phyloP scores from a whole-genome alignment of 2,888 invertebrate species.

The Rhingia rostrata region DNA sequence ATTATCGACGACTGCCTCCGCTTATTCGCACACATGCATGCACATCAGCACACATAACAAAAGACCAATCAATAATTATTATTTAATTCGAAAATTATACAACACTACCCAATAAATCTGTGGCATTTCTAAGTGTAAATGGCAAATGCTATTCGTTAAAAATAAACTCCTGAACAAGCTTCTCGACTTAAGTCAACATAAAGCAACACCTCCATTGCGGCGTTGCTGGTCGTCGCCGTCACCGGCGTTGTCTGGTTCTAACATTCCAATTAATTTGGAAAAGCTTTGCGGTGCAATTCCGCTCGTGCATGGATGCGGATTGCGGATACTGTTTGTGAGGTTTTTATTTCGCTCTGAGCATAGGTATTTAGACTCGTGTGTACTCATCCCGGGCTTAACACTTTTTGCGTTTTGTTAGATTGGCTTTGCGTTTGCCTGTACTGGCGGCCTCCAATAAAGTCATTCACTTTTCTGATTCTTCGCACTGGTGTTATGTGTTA shows the following conservation, averaged over 20 bases:
- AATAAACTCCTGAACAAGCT: background rate
- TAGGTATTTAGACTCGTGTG: background rate
- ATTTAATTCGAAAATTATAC: conserved; percentile 58
- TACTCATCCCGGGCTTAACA: background rate
- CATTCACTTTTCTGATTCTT: conserved; percentile 39
- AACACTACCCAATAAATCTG: conserved; percentile 4
- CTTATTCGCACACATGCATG: conserved; percentile 14
- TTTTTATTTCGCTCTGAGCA: conserved; percentile 19
- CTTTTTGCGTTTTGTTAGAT: too few species aligned
- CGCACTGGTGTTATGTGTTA: conserved; percentile 9
- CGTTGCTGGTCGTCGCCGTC: background rate
- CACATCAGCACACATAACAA: conserved; percentile 7
- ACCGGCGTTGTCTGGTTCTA: conserved; percentile 26
- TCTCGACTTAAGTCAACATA: conserved; percentile 20
- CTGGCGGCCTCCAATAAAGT: conserved; percentile 47
- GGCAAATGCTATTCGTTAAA: conserved; percentile 35
- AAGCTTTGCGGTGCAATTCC: conserved; percentile 32
- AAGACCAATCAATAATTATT: conserved; percentile 45
- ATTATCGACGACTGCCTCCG: conserved; percentile 2
- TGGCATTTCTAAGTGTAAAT: conserved; percentile 46
- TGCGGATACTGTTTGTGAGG: background rate
- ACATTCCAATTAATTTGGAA: conserved; percentile 14
- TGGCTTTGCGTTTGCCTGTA: background rate
- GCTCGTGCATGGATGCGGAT: conserved; percentile 35
- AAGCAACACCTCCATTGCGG: conserved; percentile 6